phyloP scores from a whole-genome alignment of 2,797 vertebrate species.

The Clarias laeviceps region DNA sequence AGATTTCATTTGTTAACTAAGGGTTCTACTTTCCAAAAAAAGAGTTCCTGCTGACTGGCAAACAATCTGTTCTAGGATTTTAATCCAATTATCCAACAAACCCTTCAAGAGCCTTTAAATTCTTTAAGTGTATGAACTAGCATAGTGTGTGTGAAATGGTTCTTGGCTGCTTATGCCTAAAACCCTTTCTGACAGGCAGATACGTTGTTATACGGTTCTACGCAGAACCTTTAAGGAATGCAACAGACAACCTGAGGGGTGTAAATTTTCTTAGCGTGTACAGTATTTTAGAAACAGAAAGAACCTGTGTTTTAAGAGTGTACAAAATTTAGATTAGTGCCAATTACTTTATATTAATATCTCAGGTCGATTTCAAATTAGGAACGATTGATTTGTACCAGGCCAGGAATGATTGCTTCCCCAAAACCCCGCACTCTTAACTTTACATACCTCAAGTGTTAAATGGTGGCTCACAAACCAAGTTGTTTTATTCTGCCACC shows the following conservation, averaged over 20 bases:
- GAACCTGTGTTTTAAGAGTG: neutral
- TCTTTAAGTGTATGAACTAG: neutral
- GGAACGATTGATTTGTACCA: too few species aligned
- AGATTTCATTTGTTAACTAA: neutral
- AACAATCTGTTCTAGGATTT: neutral
- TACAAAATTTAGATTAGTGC: neutral
- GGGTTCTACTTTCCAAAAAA: neutral
- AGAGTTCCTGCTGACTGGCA: neutral
- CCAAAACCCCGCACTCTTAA: too few species aligned
- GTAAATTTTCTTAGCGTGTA: neutral
- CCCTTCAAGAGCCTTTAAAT: neutral
- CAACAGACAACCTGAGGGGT: neutral
- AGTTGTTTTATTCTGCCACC: too few species aligned
- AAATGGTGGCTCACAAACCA: too few species aligned
- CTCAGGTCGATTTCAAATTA: too few species aligned
- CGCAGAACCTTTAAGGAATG: neutral
- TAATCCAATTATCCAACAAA: neutral
- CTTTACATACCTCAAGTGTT: too few species aligned
- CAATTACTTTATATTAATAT: neutral
- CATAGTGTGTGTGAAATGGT: too few species aligned
- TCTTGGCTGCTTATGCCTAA: neutral
- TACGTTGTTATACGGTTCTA: neutral
- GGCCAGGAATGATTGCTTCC: too few species aligned
- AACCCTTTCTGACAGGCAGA: neutral
- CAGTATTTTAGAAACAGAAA: too few species aligned